Evolutionary conservation across 2,888 invertebrate species (phyloP).

Genomic region (Tetropium fuscum): DNA sequence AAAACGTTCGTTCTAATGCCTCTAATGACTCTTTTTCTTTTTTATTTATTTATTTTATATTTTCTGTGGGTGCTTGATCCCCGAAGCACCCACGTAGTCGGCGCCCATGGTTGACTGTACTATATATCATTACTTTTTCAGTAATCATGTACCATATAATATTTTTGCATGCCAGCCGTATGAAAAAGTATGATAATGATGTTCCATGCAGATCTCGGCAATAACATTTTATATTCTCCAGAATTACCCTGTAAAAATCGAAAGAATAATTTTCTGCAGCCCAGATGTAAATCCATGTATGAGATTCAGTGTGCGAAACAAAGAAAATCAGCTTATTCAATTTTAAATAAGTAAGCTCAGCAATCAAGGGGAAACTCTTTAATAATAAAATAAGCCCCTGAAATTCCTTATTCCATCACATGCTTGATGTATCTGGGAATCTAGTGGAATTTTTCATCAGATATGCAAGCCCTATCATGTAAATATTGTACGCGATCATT

Average conservation of each 20-base stretch:
- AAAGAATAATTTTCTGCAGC: constrained; percentile 13
- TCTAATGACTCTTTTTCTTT: too few species aligned
- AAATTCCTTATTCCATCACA: constrained; percentile 40
- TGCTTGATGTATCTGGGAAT: constrained; percentile 30
- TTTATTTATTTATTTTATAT: too few species aligned
- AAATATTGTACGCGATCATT: constrained; percentile 29
- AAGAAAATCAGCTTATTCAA: constrained; percentile 29
- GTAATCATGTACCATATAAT: too few species aligned
- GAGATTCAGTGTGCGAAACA: constrained; percentile 23
- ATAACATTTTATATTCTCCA: constrained; percentile 14
- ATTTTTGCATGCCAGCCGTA: too few species aligned
- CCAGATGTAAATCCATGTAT: constrained; percentile 21
- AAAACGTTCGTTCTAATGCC: too few species aligned
- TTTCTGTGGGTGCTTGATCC: too few species aligned
- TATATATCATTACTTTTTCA: too few species aligned
- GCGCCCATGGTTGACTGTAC: too few species aligned
- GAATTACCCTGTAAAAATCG: constrained; percentile 16
- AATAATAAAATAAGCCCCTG: constrained; percentile 36
- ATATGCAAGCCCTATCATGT: constrained; percentile 15
- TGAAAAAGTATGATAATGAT: too few species aligned
- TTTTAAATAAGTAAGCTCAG: constrained; percentile 32
- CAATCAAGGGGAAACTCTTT: constrained; percentile 23
- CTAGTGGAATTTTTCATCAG: constrained; percentile 35
- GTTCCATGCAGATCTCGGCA: not conserved
- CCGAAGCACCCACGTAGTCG: too few species aligned